These are phyloP conservation scores for Vulpes lagopus DNA, from an alignment of 2,113 vertebrate genomes.

Conservation along the genomic window DNA sequence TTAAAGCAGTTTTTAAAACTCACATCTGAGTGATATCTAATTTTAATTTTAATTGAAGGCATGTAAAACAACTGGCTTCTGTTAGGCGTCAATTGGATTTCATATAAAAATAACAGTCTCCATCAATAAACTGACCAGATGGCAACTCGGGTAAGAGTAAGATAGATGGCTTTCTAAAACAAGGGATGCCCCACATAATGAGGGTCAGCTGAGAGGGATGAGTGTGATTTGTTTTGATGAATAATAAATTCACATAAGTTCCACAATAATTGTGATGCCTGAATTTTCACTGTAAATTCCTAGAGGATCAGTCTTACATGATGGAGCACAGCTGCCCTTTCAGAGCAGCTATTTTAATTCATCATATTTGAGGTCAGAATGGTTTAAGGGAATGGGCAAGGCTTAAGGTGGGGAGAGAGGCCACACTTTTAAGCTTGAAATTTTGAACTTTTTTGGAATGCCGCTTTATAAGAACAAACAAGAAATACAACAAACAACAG, in stretches of 20 bases:
- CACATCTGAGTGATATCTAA: slow-evolving; percentile 50
- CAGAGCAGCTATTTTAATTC: slow-evolving; percentile 67
- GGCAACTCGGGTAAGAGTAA: slow-evolving; percentile 70
- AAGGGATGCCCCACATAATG: slow-evolving; percentile 74
- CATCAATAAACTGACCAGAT: slow-evolving; percentile 73
- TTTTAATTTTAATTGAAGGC: slow-evolving; percentile 79
- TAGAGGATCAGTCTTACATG: slow-evolving; percentile 56
- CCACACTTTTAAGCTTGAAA: background rate
- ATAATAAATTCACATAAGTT: slow-evolving; percentile 76
- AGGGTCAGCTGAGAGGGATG: slow-evolving; percentile 75
- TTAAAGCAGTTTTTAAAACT: background rate
- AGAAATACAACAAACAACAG: background rate
- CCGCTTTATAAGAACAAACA: background rate
- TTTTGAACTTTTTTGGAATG: background rate
- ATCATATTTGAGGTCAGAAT: slow-evolving; percentile 70
- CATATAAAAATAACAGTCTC: slow-evolving; percentile 69
- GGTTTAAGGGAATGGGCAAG: slow-evolving; percentile 48
- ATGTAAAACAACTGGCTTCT: slow-evolving; percentile 71
- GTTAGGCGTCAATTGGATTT: slow-evolving; percentile 72
- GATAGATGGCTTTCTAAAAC: slow-evolving; percentile 82
- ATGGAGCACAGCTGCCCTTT: slow-evolving; percentile 66
- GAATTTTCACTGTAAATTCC: slow-evolving; percentile 72
- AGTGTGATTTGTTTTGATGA: slow-evolving; percentile 79
- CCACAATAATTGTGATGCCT: slow-evolving; percentile 72
- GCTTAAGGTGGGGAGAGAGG: background rate